Conservation (phyloP, 2,888 invertebrate genomes). For the Drosophila sordidula region DNA sequence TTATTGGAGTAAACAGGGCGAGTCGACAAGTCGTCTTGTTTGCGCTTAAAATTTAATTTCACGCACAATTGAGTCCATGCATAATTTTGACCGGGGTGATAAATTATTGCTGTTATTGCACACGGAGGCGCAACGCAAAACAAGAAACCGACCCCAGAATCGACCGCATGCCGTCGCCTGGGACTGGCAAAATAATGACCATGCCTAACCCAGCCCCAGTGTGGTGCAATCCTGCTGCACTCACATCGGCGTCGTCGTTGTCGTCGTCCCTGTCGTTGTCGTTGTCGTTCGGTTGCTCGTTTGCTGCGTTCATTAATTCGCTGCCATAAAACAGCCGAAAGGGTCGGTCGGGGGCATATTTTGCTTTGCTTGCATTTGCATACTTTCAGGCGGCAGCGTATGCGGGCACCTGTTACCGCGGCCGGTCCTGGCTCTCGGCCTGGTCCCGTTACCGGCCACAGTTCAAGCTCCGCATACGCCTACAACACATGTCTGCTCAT, state of each 20-base stretch:
- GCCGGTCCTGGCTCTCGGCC: conserved; percentile 7
- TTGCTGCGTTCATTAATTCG: conserved; percentile 80
- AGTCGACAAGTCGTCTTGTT: conserved; percentile 73
- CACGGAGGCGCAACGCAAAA: conserved; percentile 44
- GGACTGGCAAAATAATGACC: conserved; percentile 70
- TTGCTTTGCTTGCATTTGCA: conserved; percentile 77
- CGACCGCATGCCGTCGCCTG: conserved; percentile 47
- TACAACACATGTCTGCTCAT: conserved; percentile 82
- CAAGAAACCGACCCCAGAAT: conserved; percentile 32
- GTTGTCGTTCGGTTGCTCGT: conserved; percentile 47
- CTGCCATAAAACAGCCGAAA: conserved; percentile 71
- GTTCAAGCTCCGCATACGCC: conserved; percentile 56
- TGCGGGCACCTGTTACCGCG: conserved; percentile 77
- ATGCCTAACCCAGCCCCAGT: conserved; percentile 24
- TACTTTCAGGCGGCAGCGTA: conserved; percentile 53
- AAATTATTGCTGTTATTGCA: conserved; percentile 81
- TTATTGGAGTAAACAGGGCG: conserved; percentile 76
- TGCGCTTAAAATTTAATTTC: conserved; percentile 83
- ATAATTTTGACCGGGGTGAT: conserved; percentile 80
- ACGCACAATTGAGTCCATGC: conserved; percentile 81
- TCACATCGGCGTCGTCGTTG: not conserved
- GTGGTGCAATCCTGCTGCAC: not conserved
- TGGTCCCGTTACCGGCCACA: not conserved
- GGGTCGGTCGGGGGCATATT: conserved; percentile 50
- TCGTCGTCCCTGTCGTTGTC: conserved; percentile 9